Base-by-base conservation (phyloP, 2,113 vertebrate species). In the Saccopteryx leptura region DNA sequence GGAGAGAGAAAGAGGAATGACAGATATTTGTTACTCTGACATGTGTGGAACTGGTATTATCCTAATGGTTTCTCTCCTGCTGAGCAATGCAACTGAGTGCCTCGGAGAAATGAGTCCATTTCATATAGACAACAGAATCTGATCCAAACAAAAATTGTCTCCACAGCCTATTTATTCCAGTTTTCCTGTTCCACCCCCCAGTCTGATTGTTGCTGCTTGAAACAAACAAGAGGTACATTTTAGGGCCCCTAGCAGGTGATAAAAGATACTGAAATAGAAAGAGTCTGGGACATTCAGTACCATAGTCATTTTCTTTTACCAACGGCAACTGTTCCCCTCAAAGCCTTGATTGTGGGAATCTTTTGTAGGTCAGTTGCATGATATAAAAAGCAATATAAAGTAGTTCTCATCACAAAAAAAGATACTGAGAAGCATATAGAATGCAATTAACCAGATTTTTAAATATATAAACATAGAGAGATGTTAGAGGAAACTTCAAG, bases 261-360 rank as follows among this genome's bases (percentile, higher is more conserved):
- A 79, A 97, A 96, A 93, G 65, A 71, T 96, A 84, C 80, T 21
- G 21, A 96, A 97, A 94, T 82, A 85, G 76, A 97, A 94, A 82
- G 61, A 97, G 88, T 85, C 81, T 4, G 23, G 93, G 86, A 98
- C 97, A 97, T 76, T 90, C 63, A 94, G 85, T 85, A 80, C 86
- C 6, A 31, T 94, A 98, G 98, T 97, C 96, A 97, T 94, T 98
- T 98, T 97, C 96, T 98, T 96, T 98, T 98, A 97, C 96, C 96
- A 97, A 98, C 96, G 97, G 89, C 94, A 97, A 58, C 85, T 84
- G 85, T 1, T 2, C 75, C 97, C 65, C 79, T 98, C 90, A 85
- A 98, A 97, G 89, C 92, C 85, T 93, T 98, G 60, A 28, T 98
- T 97, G 96, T 84, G 93, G 54, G 58, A 97, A 75, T 69, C 95